These are phyloP conservation scores for Crocidura indochinensis DNA, from an alignment of 2,797 vertebrate species.

Conservation along the genomic window DNA sequence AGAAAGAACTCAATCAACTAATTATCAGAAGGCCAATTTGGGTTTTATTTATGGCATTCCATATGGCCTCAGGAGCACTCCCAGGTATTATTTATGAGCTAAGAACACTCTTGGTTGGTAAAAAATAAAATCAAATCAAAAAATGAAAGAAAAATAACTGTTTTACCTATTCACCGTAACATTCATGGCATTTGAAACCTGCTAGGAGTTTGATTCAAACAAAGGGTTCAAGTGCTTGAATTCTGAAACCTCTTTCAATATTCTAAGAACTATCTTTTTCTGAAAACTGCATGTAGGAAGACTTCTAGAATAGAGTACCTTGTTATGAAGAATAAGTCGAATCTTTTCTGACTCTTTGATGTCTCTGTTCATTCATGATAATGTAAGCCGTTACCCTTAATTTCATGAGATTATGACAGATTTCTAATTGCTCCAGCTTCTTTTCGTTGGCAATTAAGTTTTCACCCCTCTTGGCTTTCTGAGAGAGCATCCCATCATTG, in stretches of 20 bases:
- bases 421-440: not conserved
- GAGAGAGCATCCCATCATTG: not conserved
- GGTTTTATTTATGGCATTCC: too few relatives aligned
- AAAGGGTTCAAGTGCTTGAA: not conserved
- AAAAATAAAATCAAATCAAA: too few relatives aligned
- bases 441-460: not conserved
- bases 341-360: not conserved
- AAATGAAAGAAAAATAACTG: not conserved
- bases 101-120: too few relatives aligned
- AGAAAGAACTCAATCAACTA: too few relatives aligned
- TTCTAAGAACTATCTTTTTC: not conserved
- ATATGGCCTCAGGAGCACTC: too few relatives aligned
- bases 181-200: not conserved
- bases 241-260: not conserved
- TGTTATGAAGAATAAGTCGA: fast-evolving
- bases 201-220: constrained; percentile 16
- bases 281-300: too few relatives aligned
- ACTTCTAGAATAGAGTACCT: not conserved
- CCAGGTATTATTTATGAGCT: too few relatives aligned
- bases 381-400: not conserved
- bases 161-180: constrained; percentile 68
- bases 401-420: too few relatives aligned
- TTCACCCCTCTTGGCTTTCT: not conserved
- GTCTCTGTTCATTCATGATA: not conserved
- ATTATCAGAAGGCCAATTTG: too few relatives aligned